These are phyloP conservation scores for Neogobius melanostomus DNA, from an alignment of 2,113 vertebrate species.

Conservation along the genomic window DNA sequence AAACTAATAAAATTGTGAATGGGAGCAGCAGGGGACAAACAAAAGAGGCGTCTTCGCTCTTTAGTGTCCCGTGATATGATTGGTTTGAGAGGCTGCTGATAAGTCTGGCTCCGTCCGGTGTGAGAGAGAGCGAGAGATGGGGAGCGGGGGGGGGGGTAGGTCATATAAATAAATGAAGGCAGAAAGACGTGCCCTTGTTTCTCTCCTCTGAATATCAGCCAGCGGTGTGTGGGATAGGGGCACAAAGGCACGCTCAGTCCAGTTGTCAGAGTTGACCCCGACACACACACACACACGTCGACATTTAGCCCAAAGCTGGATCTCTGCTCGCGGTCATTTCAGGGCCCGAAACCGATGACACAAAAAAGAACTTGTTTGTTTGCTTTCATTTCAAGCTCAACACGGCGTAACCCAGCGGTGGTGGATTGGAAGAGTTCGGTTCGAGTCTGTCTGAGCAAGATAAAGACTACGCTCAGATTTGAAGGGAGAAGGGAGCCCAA, in stretches of 20 bases:
- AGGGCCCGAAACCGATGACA: slow-evolving; percentile 31
- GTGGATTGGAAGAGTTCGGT: neutral
- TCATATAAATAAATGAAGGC: slow-evolving; percentile 57
- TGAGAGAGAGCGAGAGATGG: slow-evolving; percentile 6
- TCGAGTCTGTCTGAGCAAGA: neutral
- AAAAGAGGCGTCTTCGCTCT: slow-evolving; percentile 28
- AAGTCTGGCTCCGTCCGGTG: slow-evolving; percentile 30
- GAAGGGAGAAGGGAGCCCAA: too few relatives aligned
- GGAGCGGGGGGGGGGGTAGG: slow-evolving; percentile 34
- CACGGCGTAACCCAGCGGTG: neutral
- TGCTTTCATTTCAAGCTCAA: neutral
- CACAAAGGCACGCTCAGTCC: slow-evolving; percentile 71
- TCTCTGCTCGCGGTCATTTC: slow-evolving; percentile 46
- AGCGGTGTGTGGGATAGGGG: slow-evolving; percentile 62
- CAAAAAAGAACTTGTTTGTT: slow-evolving; percentile 20
- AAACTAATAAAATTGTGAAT: slow-evolving; percentile 59
- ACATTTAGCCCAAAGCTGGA: slow-evolving; percentile 41
- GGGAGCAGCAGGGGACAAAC: slow-evolving; percentile 52
- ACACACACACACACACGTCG: slow-evolving; percentile 23
- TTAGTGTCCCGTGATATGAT: slow-evolving; percentile 40
- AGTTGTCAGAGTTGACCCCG: slow-evolving; percentile 52
- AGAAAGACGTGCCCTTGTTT: slow-evolving; percentile 66
- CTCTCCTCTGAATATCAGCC: slow-evolving; percentile 64
- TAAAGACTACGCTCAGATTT: too few relatives aligned
- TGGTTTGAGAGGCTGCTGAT: slow-evolving; percentile 59